Evolutionary conservation across 2,113 vertebrate genomes (phyloP).

Genomic region (Psophia crepitans): DNA sequence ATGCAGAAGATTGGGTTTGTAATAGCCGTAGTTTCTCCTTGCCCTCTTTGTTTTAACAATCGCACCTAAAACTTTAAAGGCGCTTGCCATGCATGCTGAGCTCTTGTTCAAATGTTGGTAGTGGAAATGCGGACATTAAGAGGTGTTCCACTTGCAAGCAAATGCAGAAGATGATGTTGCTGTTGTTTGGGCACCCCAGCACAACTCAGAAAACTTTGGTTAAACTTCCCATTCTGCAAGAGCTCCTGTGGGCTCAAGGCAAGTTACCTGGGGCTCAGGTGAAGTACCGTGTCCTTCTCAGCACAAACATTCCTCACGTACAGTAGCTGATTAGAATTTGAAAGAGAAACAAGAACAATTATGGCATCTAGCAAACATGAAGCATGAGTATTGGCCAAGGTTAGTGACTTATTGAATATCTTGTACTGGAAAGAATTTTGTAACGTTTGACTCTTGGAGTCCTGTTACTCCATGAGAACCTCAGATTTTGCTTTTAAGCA

Average conservation of each 20-base stretch:
- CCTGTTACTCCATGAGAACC: neutral
- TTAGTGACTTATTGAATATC: neutral
- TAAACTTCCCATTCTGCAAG: neutral
- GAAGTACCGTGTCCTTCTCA: neutral
- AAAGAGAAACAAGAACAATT: neutral
- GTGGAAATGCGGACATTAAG: neutral
- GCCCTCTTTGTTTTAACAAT: constrained; percentile 5
- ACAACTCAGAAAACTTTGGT: neutral
- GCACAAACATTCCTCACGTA: neutral
- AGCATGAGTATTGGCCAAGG: neutral
- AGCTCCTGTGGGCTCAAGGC: neutral
- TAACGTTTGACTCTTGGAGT: neutral
- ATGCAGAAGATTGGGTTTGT: neutral
- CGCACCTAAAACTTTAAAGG: neutral
- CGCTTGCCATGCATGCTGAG: neutral
- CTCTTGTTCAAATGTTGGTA: neutral
- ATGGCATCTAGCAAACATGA: neutral
- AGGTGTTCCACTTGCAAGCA: neutral
- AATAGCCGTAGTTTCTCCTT: neutral
- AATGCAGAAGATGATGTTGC: neutral
- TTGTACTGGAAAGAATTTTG: neutral
- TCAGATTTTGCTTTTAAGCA: neutral
- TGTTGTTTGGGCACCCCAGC: neutral
- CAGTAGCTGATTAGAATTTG: neutral
- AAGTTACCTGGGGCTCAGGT: neutral